A percentile compares a stretch with the other conserved stretches of the same genome.
phyloP scores from a whole-genome alignment of 2,113 vertebrate genomes.

The Rhinolophus sinicus region DNA sequence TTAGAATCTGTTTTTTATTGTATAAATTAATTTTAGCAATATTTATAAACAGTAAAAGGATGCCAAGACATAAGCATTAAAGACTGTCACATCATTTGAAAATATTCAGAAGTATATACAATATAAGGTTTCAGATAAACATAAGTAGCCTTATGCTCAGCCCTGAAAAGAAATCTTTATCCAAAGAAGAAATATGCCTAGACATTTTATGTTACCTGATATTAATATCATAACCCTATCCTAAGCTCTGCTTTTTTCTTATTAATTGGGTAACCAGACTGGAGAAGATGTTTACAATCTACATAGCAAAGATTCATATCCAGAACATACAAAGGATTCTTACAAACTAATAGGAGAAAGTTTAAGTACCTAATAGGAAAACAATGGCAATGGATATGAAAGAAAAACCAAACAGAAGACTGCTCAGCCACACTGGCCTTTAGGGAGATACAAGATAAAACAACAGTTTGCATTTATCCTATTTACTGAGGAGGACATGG shows the following conservation, averaged over 20 bases:
- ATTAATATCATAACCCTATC: background rate
- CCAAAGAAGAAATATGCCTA: background rate
- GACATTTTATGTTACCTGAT: constrained; percentile 15
- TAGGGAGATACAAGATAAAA: background rate
- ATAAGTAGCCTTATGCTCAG: background rate
- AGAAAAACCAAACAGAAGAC: background rate
- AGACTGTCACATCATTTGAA: constrained; percentile 43
- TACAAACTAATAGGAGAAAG: background rate
- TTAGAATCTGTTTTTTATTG: constrained; percentile 61
- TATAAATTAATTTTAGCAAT: constrained; percentile 58
- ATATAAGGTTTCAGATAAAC: constrained; percentile 52
- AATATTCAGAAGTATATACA: constrained; percentile 36
- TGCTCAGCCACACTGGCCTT: background rate
- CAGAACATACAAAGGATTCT: background rate
- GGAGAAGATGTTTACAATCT: background rate
- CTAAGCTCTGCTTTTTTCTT: background rate
- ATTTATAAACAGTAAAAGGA: constrained; percentile 49
- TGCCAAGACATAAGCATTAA: constrained; percentile 42
- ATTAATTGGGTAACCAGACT: background rate
- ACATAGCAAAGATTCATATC: background rate
- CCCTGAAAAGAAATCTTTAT: background rate
- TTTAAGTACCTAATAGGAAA: background rate
- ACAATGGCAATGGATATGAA: background rate
- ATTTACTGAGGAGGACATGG: too few species aligned
- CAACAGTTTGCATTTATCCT: background rate